Conservation (phyloP, 1,140 invertebrate species). For the Linepithema humile region DNA sequence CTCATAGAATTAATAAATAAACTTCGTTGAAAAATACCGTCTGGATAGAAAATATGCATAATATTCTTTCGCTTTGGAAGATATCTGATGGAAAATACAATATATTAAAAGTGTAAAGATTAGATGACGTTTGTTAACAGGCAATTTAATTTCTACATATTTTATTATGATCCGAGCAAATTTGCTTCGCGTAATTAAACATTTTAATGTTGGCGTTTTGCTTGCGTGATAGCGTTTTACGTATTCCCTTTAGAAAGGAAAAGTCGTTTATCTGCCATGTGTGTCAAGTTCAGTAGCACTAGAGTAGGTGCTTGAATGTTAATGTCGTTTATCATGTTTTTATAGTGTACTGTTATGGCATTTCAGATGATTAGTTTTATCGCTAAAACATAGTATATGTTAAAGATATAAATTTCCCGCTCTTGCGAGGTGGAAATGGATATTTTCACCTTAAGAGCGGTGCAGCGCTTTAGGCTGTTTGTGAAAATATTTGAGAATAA, state of each 20-base stretch:
- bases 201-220: background rate
- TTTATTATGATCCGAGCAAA: constrained; percentile 12
- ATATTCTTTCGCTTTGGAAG: background rate
- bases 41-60: background rate
- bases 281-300: background rate
- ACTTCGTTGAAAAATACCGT: background rate
- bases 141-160: background rate
- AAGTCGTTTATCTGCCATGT: constrained; percentile 45
- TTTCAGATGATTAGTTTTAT: constrained; percentile 54
- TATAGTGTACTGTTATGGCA: constrained; percentile 22
- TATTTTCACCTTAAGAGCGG: background rate
- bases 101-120: constrained; percentile 8
- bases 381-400: background rate
- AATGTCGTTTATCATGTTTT: constrained; percentile 41
- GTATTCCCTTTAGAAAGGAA: background rate
- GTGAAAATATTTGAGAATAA: background rate
- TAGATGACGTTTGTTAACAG: background rate
- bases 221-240: background rate
- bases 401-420: constrained; percentile 17
- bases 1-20: constrained; percentile 3
- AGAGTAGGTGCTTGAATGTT: constrained; percentile 31
- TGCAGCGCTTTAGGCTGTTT: background rate
- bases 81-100: background rate
- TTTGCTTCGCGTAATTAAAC: constrained; percentile 21
- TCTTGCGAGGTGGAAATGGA: background rate